Base-by-base conservation (phyloP, 2,888 invertebrate genomes). In the Deilephila porcellus region DNA sequence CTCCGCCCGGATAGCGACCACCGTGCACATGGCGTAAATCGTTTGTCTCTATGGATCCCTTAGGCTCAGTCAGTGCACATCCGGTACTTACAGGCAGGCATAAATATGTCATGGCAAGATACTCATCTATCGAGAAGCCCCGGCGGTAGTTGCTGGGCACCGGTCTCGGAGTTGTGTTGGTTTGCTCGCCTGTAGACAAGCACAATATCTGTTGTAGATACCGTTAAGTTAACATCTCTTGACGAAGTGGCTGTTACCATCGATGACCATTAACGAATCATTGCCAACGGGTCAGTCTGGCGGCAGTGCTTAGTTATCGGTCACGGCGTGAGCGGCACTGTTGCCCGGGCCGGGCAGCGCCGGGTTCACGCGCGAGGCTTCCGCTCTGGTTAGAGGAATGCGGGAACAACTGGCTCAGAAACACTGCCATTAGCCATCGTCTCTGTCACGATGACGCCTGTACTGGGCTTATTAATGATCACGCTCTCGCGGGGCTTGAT, bases 341-440 rank as follows among this genome's bases (percentile, higher is more conserved):
- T n/a, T 17, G 11, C n/a, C 45, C 25, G 52, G 45, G 5, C 11
- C 17, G 67, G 20, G 6, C 67, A 25, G 67, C 52, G 52, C 52
- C 67, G 67, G 67, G 25, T 1, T 25, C 45, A 25, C 25, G 67
- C 37, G 25, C 25, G 45, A 25, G 20, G 52, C 4, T 25, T 67
- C 45, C 67, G 67, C 67, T 67, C 67, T 67, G 67, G 52, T 67
- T 52, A 67, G 67, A 52, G 17, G 25, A 67, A 25, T 45, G 67
- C 67, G 67, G 67, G 45, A 17, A 25, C 67, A 67, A 67, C 67
- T 67, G 52, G 67, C 67, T 67, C 25, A 67, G 52, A 67, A 67
- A 52, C 67, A 67, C 67, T 67, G 67, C 67, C 67, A 67, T 67
- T 67, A 25, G 67, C 45, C 52, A 37, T 67, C 52, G 67, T 67